Conservation (phyloP, 2,113 vertebrate genomes). For the Brachypteracias leptosomus region DNA sequence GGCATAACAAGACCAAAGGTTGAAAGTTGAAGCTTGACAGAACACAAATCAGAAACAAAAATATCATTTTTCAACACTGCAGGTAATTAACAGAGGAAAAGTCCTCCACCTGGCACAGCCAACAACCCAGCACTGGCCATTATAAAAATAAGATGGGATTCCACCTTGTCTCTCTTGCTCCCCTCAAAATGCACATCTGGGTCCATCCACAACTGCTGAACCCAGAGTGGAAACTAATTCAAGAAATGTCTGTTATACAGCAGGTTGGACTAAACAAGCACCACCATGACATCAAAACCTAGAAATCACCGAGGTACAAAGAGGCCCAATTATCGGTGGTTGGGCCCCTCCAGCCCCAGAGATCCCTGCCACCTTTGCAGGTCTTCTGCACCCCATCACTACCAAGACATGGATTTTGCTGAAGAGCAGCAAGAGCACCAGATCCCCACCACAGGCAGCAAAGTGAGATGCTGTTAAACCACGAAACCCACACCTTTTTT, state of each 20-base stretch:
- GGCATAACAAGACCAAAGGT: slow-evolving; percentile 38
- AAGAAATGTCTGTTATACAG: background rate
- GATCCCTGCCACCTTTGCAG: background rate
- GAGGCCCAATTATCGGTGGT: background rate
- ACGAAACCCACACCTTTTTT: background rate
- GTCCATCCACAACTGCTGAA: background rate
- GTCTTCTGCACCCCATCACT: background rate
- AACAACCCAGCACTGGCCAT: background rate
- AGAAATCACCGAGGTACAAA: background rate
- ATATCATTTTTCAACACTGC: background rate
- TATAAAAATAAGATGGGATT: background rate
- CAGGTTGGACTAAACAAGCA: background rate
- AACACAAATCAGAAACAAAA: background rate
- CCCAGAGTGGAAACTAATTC: background rate
- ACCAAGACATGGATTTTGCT: background rate
- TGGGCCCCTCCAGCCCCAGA: background rate
- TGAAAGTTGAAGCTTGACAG: slow-evolving; percentile 25
- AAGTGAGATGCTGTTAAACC: background rate
- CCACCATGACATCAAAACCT: background rate
- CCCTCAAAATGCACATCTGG: background rate
- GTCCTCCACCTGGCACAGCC: background rate
- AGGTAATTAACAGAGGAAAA: background rate
- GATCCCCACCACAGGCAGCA: background rate
- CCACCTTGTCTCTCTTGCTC: background rate
- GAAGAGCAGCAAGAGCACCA: background rate